Conservation (phyloP, 2,888 invertebrate species). For the Pasiphila rectangulata region DNA sequence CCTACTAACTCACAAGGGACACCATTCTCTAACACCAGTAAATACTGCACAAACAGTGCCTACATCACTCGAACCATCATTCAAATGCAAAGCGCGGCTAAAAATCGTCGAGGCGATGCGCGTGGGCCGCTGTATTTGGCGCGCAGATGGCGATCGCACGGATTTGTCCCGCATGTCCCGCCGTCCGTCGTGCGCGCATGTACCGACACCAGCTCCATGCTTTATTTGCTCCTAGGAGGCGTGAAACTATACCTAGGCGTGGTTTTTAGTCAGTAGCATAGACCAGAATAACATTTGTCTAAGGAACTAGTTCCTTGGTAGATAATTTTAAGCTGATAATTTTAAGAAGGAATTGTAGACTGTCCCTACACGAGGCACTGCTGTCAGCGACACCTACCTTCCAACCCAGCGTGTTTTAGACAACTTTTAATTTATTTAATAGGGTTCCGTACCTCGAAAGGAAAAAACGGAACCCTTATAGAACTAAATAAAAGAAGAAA, state of each 20-base stretch:
- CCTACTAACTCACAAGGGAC: not conserved
- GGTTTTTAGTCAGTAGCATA: too few relatives aligned
- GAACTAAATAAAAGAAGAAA: too few relatives aligned
- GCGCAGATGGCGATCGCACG: constrained; percentile 34
- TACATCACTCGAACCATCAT: constrained; percentile 10
- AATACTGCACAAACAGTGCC: too few relatives aligned
- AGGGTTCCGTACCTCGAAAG: too few relatives aligned
- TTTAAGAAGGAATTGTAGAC: too few relatives aligned
- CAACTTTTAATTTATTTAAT: too few relatives aligned
- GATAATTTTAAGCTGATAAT: too few relatives aligned
- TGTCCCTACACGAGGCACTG: too few relatives aligned
- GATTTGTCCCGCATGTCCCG: constrained; percentile 29
- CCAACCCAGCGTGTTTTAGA: too few relatives aligned
- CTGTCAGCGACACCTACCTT: too few relatives aligned
- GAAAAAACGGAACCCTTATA: too few relatives aligned
- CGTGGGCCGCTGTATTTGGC: constrained; percentile 33
- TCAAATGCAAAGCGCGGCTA: constrained; percentile 7
- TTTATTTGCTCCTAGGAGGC: constrained; percentile 17
- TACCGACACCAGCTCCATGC: constrained; percentile 14
- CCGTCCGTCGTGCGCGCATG: constrained; percentile 27
- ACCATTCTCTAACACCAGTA: not conserved
- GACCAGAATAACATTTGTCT: not conserved
- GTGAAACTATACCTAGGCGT: too few relatives aligned
- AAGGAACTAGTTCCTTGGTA: not conserved
- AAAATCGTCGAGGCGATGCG: constrained; percentile 17